Evolutionary conservation across 2,888 invertebrate species (phyloP).

Genomic region (Corbicula japonica): DNA sequence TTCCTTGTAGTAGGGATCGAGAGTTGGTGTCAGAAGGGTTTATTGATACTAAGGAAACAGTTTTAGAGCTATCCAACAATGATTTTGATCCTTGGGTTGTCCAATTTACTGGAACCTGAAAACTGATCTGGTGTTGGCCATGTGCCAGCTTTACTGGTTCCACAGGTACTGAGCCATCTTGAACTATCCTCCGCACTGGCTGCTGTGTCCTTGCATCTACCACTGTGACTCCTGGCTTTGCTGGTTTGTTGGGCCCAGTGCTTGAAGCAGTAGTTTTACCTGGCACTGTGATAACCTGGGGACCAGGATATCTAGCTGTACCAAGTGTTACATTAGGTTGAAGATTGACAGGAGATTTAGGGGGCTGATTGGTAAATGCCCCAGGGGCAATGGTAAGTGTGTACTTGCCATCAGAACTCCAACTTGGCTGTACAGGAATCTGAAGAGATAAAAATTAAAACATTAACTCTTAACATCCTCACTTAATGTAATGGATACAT

Average conservation of each 20-base stretch:
- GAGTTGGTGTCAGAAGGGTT: conserved; percentile 29
- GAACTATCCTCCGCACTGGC: conserved; percentile 9
- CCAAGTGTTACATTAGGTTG: not conserved
- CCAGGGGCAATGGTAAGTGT: conserved; percentile 40
- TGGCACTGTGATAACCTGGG: conserved; percentile 55
- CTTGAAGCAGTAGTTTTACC: conserved; percentile 24
- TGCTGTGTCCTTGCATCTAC: conserved; percentile 12
- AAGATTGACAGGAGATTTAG: conserved; percentile 36
- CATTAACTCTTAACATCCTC: not conserved
- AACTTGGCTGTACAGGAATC: conserved; percentile 48
- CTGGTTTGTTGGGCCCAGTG: conserved; percentile 27
- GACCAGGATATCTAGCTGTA: conserved; percentile 26
- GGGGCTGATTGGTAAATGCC: not conserved
- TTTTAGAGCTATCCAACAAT: conserved; percentile 52
- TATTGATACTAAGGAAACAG: conserved; percentile 50
- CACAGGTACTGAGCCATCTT: conserved; percentile 9
- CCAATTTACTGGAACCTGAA: conserved; percentile 61
- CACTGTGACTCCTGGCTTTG: conserved; percentile 2
- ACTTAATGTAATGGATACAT: no score
- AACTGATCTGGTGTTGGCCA: conserved; percentile 53
- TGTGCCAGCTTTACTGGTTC: conserved; percentile 28
- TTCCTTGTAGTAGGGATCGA: conserved; percentile 27
- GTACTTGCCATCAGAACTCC: conserved; percentile 51
- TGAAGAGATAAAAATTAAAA: not conserved
- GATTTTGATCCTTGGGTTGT: conserved; percentile 57